Evolutionary conservation across 2,888 invertebrate species (phyloP).

Genomic region (Esperia sulphurella): DNA sequence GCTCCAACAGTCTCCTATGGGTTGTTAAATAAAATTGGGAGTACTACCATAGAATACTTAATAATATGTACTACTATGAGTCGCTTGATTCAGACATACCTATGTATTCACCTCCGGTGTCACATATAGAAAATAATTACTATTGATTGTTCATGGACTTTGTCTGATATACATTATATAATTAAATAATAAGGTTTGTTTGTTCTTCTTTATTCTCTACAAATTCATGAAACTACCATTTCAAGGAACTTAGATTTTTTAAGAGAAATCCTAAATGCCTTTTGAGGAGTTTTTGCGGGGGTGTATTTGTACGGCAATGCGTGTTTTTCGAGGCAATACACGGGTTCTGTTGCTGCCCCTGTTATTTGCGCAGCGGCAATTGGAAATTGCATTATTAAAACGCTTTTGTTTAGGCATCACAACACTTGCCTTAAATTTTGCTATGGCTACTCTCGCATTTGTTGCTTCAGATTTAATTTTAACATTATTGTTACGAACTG

Average conservation of each 20-base stretch:
- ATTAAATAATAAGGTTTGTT: background rate
- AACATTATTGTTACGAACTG: background rate
- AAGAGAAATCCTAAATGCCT: background rate
- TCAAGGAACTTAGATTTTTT: constrained; percentile 11
- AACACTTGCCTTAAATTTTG: constrained; percentile 56
- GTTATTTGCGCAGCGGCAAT: constrained; percentile 75
- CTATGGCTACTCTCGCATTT: background rate
- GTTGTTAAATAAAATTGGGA: no score
- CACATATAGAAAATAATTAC: no score
- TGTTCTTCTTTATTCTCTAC: background rate
- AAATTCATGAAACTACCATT: background rate
- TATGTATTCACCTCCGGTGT: no score
- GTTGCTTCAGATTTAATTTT: background rate
- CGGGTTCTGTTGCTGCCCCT: constrained; percentile 51
- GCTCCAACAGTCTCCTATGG: no score
- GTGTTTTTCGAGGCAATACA: constrained; percentile 42
- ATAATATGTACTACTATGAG: no score
- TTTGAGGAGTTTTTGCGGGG: background rate
- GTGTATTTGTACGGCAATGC: constrained; percentile 20
- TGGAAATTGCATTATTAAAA: constrained; percentile 80
- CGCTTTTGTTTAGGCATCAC: constrained; percentile 73
- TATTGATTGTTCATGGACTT: no score
- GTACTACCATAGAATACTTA: no score
- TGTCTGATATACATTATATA: no score
- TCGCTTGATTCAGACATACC: no score